Base-by-base conservation (phyloP, 2,888 invertebrate species). In the Lepidocyrtoides sp. region DNA sequence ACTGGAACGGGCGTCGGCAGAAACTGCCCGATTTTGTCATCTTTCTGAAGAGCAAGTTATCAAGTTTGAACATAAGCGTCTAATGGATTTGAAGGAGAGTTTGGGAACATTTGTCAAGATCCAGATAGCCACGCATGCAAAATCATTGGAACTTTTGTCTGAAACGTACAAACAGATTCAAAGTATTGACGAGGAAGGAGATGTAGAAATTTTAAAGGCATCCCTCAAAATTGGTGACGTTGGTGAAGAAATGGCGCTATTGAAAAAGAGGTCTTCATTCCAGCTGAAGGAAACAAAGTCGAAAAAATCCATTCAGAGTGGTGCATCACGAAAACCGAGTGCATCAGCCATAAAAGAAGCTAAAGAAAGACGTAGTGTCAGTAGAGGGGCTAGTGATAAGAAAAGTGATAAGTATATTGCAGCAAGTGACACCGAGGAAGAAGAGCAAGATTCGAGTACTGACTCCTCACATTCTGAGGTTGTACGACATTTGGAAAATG, bases 21-120 rank as follows among this genome's bases (percentile, higher is more conserved):
- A 92, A 85, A 85, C 88, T 7, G 79, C 88, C 0, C 23, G 83
- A 20, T 41, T 91, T 2, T 87, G 85, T 48, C 48, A 66, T 4
- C 60, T 91, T 5, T 84, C 77, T 2, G 72, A 91, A 69, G 91
- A 91, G 12, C 90, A 91, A 82, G 69, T 92, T 4, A 44, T 90
- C 17, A 90, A 92, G 48, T 92, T 92, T 81, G 92, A 92, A 60
- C 87, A 91, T 12, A 91, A 91, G 63, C 84, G 88, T 32, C 69
- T 89, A 0, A 91, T 84, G 48, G 93, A 93, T 54, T 51, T 93
- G 29, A 93, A 92, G 81, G 85, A 92, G 36, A 92, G 72, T 72
- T 63, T 93, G 41, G 82, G 87, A 17, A 44, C n/a, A 5, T 93
- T 92, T 51, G 32, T 93, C 20, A 89, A 86, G 29, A 87, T 89